Base-by-base conservation (phyloP, 2,888 invertebrate genomes). In the Drosophila affinis region DNA sequence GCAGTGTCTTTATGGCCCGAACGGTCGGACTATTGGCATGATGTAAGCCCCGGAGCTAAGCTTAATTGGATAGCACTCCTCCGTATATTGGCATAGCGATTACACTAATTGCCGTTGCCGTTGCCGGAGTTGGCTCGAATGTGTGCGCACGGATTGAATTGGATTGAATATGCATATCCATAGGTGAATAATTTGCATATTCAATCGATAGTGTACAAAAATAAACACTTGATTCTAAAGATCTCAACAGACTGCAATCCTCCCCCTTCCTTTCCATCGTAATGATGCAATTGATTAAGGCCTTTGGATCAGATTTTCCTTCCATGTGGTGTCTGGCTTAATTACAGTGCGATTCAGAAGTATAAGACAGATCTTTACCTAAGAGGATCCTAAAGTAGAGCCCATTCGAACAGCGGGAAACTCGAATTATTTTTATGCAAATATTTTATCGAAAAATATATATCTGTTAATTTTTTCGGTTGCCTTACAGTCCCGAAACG, bases 41-140 rank as follows among this genome's bases (percentile, higher is more conserved):
- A 85, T 85, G 82, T 81, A 81, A 81, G 79, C 73, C 45, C 65
- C 71, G 69, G 71, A 68, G 57, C 63, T 75, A 55, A 70, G 54
- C 55, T 61, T 71, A 54, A 77, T 73, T 75, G 73, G 58, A 65
- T 59, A 72, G 59, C 70, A 62, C 61, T 61, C 58, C 53, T 69
- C 60, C 67, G 67, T 57, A 75, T 56, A 65, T 72, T 29, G 6
- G 54, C 52, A 24, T 75, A 52, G 34, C 55, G 67, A 67, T 67
- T 64, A 67, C 67, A 67, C 64, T 67, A 67, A 67, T 71, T 70
- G 71, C 69, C 44, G 78, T 71, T 68, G 67, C 53, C 67, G 69
- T 52, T n/a, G 46, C 48, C 39, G 68, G 54, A 39, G 39, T 39
- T 39, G 39, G 39, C 39, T 39, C 39, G 39, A 39, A 39, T 39